Evolutionary conservation across 2,797 vertebrate species (phyloP).

Genomic region (Thripadectes ignobilis): DNA sequence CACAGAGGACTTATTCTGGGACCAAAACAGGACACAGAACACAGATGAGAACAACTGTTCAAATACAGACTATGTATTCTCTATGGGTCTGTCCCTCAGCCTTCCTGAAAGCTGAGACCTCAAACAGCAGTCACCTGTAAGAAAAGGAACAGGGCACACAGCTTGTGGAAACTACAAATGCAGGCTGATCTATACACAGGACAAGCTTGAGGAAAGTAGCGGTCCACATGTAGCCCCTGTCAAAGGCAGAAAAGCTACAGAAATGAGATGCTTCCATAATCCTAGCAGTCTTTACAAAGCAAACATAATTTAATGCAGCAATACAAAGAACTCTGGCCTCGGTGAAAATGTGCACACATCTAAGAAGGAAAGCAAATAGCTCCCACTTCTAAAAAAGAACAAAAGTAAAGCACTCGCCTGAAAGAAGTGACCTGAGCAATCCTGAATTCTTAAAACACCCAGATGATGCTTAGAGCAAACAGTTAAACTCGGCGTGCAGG

Average conservation of each 20-base stretch:
- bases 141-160: not conserved
- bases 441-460: constrained; percentile 2
- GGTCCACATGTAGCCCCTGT: not conserved
- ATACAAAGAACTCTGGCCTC: constrained; percentile 21
- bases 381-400: constrained; percentile 43
- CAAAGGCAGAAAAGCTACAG: constrained; percentile 4
- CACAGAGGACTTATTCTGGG: not conserved
- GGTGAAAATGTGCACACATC: constrained; percentile 39
- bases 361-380: constrained; percentile 56
- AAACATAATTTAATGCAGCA: constrained; percentile 52
- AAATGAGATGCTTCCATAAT: constrained; percentile 34
- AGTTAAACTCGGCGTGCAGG: not conserved
- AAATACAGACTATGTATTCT: not conserved
- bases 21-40: not conserved
- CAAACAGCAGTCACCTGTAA: not conserved
- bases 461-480: not conserved
- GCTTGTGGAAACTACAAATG: not conserved
- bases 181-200: not conserved
- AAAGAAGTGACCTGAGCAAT: constrained; percentile 25
- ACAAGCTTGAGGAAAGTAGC: not conserved
- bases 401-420: constrained; percentile 6
- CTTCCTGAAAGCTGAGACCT: not conserved
- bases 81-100: not conserved
- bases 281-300: constrained; percentile 29
- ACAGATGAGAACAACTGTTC: not conserved